phyloP scores from a whole-genome alignment of 2,888 invertebrate species.

The Cerastis leucographa region DNA sequence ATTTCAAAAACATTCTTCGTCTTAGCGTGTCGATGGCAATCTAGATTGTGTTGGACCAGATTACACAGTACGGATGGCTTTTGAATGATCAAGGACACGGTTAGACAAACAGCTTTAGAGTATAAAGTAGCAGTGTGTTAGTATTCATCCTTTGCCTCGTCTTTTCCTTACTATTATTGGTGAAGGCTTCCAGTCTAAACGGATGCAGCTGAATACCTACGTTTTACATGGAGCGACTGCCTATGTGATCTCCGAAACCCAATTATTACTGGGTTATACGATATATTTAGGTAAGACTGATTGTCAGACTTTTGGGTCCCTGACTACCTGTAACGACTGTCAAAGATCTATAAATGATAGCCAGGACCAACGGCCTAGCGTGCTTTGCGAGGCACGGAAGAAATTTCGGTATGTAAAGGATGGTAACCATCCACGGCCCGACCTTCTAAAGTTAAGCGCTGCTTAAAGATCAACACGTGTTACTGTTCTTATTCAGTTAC shows the following conservation, averaged over 20 bases:
- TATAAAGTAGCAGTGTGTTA: neutral
- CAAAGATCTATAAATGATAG: neutral
- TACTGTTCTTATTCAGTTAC: neutral
- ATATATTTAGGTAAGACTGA: neutral
- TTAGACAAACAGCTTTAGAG: neutral
- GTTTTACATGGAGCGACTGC: neutral
- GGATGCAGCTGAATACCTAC: neutral
- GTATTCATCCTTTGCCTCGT: neutral
- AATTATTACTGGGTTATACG: neutral
- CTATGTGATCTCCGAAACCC: neutral
- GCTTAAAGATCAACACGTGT: neutral
- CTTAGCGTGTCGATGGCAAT: too few species aligned
- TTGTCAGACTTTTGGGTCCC: neutral
- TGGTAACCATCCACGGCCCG: neutral
- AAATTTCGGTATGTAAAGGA: neutral
- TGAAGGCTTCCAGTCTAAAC: neutral
- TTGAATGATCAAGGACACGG: neutral
- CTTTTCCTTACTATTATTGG: neutral
- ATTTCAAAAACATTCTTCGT: too few species aligned
- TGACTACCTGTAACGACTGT: neutral
- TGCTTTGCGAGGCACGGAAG: too few species aligned
- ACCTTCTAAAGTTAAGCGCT: neutral
- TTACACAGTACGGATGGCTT: neutral
- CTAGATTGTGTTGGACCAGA: too few species aligned
- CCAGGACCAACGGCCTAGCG: neutral